These are phyloP conservation scores for Drepana arcuata DNA, from an alignment of 1,140 invertebrate genomes.

Conservation along the genomic window DNA sequence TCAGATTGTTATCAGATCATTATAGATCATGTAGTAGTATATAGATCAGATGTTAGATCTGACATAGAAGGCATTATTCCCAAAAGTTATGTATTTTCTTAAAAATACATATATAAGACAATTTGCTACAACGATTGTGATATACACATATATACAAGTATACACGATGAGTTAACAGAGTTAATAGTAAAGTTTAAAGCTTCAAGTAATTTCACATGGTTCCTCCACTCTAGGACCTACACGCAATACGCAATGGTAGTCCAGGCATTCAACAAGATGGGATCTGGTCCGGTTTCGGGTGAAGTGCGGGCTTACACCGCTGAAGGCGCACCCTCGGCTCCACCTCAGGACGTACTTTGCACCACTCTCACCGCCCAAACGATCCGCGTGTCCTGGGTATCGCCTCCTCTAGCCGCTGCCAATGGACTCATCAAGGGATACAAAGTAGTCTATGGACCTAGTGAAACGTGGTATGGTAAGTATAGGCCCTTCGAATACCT, in stretches of 20 bases:
- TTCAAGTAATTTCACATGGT: no score
- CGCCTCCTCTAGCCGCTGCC: slow-evolving; percentile 89
- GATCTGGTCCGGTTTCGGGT: slow-evolving; percentile 90
- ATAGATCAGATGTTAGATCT: no score
- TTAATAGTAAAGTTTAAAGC: no score
- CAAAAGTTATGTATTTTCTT: no score
- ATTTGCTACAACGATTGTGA: no score
- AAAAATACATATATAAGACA: no score
- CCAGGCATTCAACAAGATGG: slow-evolving; percentile 95
- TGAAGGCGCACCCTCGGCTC: slow-evolving; percentile 93
- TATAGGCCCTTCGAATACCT: slow-evolving; percentile 25
- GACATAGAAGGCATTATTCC: no score
- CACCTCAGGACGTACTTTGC: slow-evolving; percentile 92
- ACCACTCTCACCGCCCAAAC: slow-evolving; percentile 94
- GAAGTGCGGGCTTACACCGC: slow-evolving; percentile 93
- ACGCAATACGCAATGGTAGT: slow-evolving; percentile 96
- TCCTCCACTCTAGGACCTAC: slow-evolving; percentile 87
- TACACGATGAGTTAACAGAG: no score
- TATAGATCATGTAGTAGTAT: no score
- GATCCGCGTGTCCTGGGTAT: slow-evolving; percentile 94
- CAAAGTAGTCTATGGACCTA: slow-evolving; percentile 95
- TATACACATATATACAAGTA: no score
- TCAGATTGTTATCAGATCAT: no score
- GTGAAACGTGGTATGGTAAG: slow-evolving; percentile 91
- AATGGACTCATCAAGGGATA: slow-evolving; percentile 97